Evolutionary conservation across 2,888 invertebrate species (phyloP).

Genomic region (Cephus pygmeus): DNA sequence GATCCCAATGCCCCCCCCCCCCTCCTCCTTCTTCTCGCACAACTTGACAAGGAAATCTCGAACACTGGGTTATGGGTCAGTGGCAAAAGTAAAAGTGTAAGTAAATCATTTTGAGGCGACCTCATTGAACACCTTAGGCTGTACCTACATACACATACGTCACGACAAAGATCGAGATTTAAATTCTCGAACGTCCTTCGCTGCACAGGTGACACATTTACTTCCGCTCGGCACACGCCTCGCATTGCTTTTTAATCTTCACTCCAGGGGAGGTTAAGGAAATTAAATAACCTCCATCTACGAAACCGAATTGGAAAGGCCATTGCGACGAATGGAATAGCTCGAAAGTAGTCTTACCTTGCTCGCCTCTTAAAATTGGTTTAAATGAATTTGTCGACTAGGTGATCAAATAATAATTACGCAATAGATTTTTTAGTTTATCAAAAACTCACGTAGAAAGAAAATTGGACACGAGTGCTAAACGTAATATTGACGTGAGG

Average conservation of each 20-base stretch:
- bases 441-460: no score
- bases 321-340: no score
- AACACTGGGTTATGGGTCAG: not conserved
- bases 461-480: no score
- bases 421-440: no score
- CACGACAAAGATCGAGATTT: not conserved
- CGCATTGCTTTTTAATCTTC: not conserved
- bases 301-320: no score
- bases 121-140: not conserved
- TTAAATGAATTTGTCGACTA: no score
- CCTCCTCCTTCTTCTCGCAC: not conserved
- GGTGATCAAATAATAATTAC: no score
- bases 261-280: not conserved
- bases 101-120: not conserved
- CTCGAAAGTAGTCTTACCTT: no score
- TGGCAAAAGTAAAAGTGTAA: slow-evolving; percentile 4
- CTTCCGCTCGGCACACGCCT: no score
- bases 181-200: not conserved
- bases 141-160: not conserved
- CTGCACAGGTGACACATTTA: not conserved
- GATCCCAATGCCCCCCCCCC: not conserved
- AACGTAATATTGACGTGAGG: no score
- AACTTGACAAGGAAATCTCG: not conserved
- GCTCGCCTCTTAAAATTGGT: no score
- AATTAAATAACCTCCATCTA: not conserved